Conservation (phyloP, 2,113 vertebrate species). For the Osmerus eperlanus region DNA sequence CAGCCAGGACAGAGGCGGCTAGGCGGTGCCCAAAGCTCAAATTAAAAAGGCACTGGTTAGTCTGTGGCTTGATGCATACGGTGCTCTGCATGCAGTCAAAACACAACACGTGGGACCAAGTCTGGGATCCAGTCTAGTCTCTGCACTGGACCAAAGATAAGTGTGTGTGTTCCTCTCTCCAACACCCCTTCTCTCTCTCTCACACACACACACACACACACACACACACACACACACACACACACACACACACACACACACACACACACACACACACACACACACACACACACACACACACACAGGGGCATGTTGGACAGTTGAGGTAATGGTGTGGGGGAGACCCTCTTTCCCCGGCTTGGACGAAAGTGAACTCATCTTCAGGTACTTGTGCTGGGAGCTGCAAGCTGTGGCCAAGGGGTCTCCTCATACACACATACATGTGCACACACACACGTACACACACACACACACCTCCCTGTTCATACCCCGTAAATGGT, state of each 20-base stretch:
- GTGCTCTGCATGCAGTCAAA: slow-evolving; percentile 50
- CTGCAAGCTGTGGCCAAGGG: neutral
- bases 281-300: neutral
- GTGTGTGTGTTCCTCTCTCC: neutral
- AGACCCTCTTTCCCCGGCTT: neutral
- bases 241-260: neutral
- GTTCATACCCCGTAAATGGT: no score
- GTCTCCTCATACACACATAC: no score
- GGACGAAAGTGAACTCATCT: slow-evolving; percentile 3
- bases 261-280: neutral
- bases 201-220: neutral
- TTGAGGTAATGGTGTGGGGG: slow-evolving; percentile 21
- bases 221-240: no score
- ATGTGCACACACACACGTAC: no score
- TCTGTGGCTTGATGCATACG: slow-evolving; percentile 43
- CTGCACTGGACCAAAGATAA: neutral
- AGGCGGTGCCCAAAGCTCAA: slow-evolving; percentile 25
- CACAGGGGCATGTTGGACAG: slow-evolving; percentile 19
- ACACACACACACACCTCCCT: no score
- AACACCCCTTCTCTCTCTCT: neutral
- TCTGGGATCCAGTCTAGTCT: neutral
- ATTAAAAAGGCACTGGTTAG: slow-evolving; percentile 61
- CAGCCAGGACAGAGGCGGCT: slow-evolving; percentile 3
- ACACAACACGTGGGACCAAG: neutral
- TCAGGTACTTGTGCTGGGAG: slow-evolving; percentile 10